A percentile compares a stretch with the other conserved stretches of the same genome.
Conservation (phyloP, 2,888 invertebrate species). For the Tanypteryx hageni region DNA sequence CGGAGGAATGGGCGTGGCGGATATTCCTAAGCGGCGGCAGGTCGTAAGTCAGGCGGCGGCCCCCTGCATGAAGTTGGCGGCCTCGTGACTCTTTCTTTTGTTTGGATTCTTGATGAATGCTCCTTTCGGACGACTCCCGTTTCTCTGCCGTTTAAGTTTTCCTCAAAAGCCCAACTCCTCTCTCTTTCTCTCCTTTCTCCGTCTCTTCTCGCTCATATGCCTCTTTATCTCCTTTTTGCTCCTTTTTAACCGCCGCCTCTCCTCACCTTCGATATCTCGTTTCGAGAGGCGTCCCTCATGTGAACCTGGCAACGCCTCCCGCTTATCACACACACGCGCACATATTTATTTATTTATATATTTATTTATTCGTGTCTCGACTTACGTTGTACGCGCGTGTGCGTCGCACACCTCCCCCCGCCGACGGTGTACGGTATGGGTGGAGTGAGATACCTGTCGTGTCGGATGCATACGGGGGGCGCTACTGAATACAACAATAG, state of each 20-base stretch:
- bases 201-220: background rate
- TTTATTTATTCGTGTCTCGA: too few relatives aligned
- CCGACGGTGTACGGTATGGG: background rate
- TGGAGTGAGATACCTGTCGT: background rate
- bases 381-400: too few relatives aligned
- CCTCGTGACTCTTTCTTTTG: background rate
- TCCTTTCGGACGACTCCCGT: constrained; percentile 10
- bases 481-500: constrained; percentile 13
- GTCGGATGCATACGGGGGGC: background rate
- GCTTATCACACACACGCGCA: too few relatives aligned
- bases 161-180: background rate
- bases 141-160: constrained; percentile 15
- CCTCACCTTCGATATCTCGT: background rate
- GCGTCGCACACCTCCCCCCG: background rate
- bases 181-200: background rate
- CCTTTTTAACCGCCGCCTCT: background rate
- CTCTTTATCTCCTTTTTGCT: background rate
- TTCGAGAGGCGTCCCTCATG: too few relatives aligned
- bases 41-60: constrained; percentile 45
- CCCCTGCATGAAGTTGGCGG: constrained; percentile 26
- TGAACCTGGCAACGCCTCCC: too few relatives aligned
- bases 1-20: constrained; percentile 16
- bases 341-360: too few relatives aligned
- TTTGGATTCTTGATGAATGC: constrained; percentile 41
- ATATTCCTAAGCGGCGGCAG: constrained; percentile 28